Conservation (phyloP, 2,797 vertebrate species). For the Muscicapa comitata region DNA sequence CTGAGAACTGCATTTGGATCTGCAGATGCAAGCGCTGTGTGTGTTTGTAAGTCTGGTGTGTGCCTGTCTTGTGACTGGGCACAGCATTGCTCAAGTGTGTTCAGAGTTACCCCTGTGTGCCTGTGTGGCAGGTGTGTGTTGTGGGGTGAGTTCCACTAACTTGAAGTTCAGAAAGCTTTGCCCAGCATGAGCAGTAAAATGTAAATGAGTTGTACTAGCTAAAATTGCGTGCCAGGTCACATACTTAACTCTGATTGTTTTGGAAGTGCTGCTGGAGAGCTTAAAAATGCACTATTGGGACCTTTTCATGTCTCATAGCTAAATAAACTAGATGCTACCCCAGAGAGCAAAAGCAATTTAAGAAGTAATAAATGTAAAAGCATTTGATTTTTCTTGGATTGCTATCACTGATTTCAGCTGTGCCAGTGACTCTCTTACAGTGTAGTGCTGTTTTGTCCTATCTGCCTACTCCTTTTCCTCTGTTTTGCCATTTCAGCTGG, state of each 20-base stretch:
- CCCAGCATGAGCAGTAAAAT: not conserved
- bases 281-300: not conserved
- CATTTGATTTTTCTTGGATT: slow-evolving; percentile 8
- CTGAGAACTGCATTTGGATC: not conserved
- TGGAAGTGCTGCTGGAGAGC: not conserved
- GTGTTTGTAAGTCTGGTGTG: not conserved
- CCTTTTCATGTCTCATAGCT: not conserved
- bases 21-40: accelerated
- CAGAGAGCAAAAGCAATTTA: not conserved
- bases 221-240: not conserved
- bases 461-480: not conserved
- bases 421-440: not conserved
- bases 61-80: not conserved
- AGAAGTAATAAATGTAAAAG: slow-evolving; percentile 27
- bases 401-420: not conserved
- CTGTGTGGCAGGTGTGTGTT: not conserved
- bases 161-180: not conserved
- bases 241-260: not conserved
- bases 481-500: not conserved
- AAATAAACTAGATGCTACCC: not conserved
- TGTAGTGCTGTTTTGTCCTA: not conserved
- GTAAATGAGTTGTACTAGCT: not conserved
- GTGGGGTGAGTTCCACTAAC: not conserved
- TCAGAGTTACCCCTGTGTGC: not conserved
- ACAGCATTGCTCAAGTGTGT: accelerated